These are phyloP conservation scores for Drosophila paulistorum DNA, from an alignment of 1,140 invertebrate species.

Conservation along the genomic window DNA sequence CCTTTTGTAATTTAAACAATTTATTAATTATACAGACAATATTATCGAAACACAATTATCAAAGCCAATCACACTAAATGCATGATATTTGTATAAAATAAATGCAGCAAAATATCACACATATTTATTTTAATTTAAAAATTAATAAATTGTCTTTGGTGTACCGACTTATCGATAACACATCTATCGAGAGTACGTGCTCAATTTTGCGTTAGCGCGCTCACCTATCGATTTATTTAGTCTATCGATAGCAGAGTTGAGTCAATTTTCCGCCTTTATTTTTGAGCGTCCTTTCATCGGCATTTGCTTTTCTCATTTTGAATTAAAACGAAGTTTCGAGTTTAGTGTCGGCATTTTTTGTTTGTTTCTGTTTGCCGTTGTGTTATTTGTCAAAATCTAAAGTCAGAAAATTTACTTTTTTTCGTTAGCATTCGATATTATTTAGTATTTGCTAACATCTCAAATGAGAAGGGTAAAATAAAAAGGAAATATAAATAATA, in stretches of 20 bases:
- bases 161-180: too few relatives aligned
- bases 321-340: conserved; percentile 1
- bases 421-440: background rate
- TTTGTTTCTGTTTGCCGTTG: background rate
- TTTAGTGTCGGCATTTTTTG: background rate
- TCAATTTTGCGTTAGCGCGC: background rate
- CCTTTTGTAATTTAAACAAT: too few relatives aligned
- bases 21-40: too few relatives aligned
- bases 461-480: background rate
- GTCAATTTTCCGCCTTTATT: background rate
- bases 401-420: background rate
- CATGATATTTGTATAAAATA: too few relatives aligned
- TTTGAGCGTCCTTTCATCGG: background rate
- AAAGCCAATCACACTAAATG: too few relatives aligned
- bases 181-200: background rate
- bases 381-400: background rate
- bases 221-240: background rate
- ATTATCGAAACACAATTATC: too few relatives aligned
- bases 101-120: too few relatives aligned
- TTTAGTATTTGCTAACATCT: background rate
- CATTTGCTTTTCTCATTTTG: conserved; percentile 1
- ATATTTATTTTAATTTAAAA: too few relatives aligned
- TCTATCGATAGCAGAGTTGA: background rate
- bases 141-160: too few relatives aligned
- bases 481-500: background rate